Evolutionary conservation across 2,888 invertebrate genomes (phyloP), one percentile per base, ranked within the genome.

Genomic region (Mayetiola destructor): DNA sequence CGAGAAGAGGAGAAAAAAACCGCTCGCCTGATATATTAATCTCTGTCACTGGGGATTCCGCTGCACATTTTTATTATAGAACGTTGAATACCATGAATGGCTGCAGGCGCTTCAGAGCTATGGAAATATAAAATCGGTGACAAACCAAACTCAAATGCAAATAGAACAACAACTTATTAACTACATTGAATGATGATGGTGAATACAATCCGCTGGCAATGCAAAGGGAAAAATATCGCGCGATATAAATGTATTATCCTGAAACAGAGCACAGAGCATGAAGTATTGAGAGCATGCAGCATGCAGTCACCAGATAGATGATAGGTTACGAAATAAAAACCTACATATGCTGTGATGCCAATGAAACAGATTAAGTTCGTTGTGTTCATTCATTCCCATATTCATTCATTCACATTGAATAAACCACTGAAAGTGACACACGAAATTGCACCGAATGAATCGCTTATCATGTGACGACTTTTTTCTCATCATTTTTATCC

Each of bases 11-110:
- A n/a, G n/a, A n/a, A n/a, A n/a, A n/a, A n/a, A n/a, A n/a, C n/a
- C n/a, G n/a, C n/a, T n/a, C n/a, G n/a, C n/a, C 48, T 48, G 48
- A 48, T 48, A 48, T 48, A 48, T n/a, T n/a, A 48, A 48, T 48
- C 48, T 48, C 14, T 27, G 48, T 48, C 48, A 48, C 48, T n/a
- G n/a, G n/a, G 27, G 27, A 48, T 48, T 48, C 27, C 48, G 27
- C 48, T 48, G 23, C 23, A n/a, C n/a, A n/a, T n/a, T n/a, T n/a
- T n/a, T n/a, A n/a, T n/a, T n/a, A n/a, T n/a, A n/a, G n/a, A n/a
- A n/a, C n/a, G n/a, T n/a, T n/a, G n/a, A n/a, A n/a, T n/a, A n/a
- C n/a, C n/a, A n/a, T n/a, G n/a, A n/a, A n/a, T n/a, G n/a, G n/a
- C n/a, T n/a, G n/a, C 23, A 9, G 48, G 27, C 27, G 2, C 2